A percentile compares a stretch with the other conserved stretches of the same genome.
Conservation (phyloP, 2,888 invertebrate species). For the Nysson spinosus region DNA sequence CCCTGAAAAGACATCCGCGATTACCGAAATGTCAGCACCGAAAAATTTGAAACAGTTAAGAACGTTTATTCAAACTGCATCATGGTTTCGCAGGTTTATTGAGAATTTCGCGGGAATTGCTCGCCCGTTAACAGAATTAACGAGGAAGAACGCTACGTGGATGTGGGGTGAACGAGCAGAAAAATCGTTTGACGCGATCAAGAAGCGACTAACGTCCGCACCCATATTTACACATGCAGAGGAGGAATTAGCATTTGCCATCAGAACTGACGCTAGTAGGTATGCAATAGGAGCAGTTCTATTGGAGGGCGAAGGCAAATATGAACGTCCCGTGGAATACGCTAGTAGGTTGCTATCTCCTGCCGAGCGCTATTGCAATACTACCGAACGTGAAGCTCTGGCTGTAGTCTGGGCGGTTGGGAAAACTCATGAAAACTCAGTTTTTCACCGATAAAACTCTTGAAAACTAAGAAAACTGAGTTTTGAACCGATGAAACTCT, state of each 20-base stretch:
- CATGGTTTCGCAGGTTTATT: conserved; percentile 6
- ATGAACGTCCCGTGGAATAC: not conserved
- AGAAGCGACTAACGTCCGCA: not conserved
- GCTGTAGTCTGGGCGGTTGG: conserved; percentile 3
- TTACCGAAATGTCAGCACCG: not conserved
- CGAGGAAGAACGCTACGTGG: not conserved
- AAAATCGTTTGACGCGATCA: not conserved
- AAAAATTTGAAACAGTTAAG: not conserved
- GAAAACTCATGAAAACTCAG: no score
- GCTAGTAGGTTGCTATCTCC: not conserved
- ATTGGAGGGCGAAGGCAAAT: conserved; percentile 10
- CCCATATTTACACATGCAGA: not conserved
- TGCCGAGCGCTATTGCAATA: not conserved
- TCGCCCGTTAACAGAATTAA: not conserved
- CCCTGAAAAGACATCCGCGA: not conserved
- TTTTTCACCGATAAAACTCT: no score
- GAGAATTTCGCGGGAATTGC: not conserved
- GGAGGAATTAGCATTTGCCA: not conserved
- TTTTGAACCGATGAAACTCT: no score
- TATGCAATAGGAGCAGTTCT: conserved; percentile 6
- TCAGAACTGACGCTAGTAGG: conserved; percentile 4
- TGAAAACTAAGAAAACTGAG: no score
- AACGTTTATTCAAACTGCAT: not conserved
- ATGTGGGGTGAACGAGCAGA: not conserved
- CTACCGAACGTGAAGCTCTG: not conserved